Evolutionary conservation across 1,140 invertebrate species (phyloP), one percentile per base, ranked within the genome.

Genomic region (Archegozetes longisetosus): DNA sequence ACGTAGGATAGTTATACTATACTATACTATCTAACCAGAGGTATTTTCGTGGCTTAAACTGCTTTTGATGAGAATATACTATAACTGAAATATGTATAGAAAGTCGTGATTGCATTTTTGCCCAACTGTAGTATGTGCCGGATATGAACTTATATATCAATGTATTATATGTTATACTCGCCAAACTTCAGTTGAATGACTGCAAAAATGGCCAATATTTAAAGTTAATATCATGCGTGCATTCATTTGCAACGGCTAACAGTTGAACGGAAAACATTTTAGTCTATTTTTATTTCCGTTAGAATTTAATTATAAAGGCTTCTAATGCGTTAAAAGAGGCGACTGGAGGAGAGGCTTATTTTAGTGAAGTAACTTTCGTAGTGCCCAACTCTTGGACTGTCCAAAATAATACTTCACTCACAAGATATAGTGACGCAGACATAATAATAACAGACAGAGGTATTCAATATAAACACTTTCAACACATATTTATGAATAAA

Each of bases 331-430:
- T 58, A 47, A 50, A 58, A 1, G 23, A 58, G 24, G 6, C 49
- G 17, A 49, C 50, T n/a, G 46, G 51, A 3, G 24, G 26, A 4
- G n/a, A n/a, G n/a, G n/a, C n/a, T n/a, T 47, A 58, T 3, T 28
- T 58, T 17, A 47, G 51, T 40, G 46, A 58, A 22, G 57, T 58
- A 40, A 50, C 57, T 1, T 50, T 58, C 24, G n/a, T 58, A 17
- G 46, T 58, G 17, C 57, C 48, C 24, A 47, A 51, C 22, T 1
- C n/a, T 22, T 58, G 57, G 57, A 49, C 26, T 47, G 20, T 58
- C 57, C n/a, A n/a, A 9, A 3, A 24, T 58, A 29, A 23, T 58
- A 47, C 26, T 50, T 3, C 9, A 58, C 27, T 24, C 49, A 24
- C 24, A 40, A 27, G 9, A 49, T 28, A 25, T n/a, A 52, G 23